phyloP scores from a whole-genome alignment of 2,888 invertebrate species.

The Nysson spinosus region DNA sequence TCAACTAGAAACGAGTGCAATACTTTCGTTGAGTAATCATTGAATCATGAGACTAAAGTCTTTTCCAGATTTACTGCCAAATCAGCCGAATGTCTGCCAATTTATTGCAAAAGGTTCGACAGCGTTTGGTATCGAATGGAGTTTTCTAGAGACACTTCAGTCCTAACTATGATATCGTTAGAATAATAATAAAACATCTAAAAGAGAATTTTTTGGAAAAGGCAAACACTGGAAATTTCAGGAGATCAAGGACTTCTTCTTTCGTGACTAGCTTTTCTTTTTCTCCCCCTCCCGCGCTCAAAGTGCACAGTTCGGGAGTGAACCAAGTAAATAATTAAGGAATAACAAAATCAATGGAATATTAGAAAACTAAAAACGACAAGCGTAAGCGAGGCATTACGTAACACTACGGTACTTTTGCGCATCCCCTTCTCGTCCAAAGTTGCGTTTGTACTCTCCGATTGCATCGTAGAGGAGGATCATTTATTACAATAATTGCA shows the following conservation, averaged over 20 bases:
- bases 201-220: neutral
- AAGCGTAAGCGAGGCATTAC: conserved; percentile 45
- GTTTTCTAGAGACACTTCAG: conserved; percentile 3
- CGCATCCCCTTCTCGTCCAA: conserved; percentile 45
- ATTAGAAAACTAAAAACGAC: conserved; percentile 14
- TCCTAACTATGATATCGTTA: neutral
- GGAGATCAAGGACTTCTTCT: conserved; percentile 39
- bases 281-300: conserved; percentile 28
- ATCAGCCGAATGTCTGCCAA: conserved; percentile 12
- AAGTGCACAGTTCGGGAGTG: conserved; percentile 30
- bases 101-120: conserved; percentile 28
- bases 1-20: neutral
- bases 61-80: conserved; percentile 43
- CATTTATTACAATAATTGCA: conserved; percentile 72
- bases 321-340: neutral
- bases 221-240: conserved; percentile 50
- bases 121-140: neutral
- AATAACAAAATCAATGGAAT: conserved; percentile 6
- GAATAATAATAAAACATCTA: neutral
- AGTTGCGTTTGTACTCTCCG: conserved; percentile 64
- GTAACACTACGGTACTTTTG: conserved; percentile 48
- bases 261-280: conserved; percentile 30
- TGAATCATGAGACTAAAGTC: neutral
- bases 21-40: neutral
- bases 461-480: conserved; percentile 65